phyloP scores from a whole-genome alignment of 2,888 invertebrate genomes.

The Noctua janthina region DNA sequence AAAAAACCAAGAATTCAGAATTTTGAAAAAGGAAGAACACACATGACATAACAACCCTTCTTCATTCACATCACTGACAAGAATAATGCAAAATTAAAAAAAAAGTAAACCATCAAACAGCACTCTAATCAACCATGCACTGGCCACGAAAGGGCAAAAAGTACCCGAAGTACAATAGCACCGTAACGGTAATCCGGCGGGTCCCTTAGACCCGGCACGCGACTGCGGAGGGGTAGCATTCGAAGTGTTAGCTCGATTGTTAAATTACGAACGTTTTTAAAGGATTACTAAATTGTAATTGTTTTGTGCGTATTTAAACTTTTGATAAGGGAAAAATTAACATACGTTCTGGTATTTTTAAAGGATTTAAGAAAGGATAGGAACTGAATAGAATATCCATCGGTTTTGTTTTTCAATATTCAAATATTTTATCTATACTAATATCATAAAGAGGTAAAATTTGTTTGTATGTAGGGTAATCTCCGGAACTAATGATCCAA shows the following conservation, averaged over 20 bases:
- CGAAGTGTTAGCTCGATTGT: constrained; percentile 67
- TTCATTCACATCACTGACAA: constrained; percentile 23
- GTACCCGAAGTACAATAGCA: constrained; percentile 72
- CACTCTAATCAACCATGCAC: constrained; percentile 72
- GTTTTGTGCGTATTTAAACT: constrained; percentile 64
- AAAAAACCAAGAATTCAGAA: neutral
- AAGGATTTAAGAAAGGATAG: neutral
- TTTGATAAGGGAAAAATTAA: constrained; percentile 41
- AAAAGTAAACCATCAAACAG: constrained; percentile 60
- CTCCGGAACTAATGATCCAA: no score
- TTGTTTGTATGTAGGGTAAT: no score
- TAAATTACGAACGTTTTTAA: constrained; percentile 67
- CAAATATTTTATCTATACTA: neutral
- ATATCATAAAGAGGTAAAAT: no score
- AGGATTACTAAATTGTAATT: constrained; percentile 69
- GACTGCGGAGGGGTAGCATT: constrained; percentile 34
- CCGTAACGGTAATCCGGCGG: constrained; percentile 78
- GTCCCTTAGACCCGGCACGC: constrained; percentile 70
- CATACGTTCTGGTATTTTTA: constrained; percentile 13
- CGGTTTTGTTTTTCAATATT: neutral
- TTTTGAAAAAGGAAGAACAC: neutral
- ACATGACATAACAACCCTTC: constrained; percentile 3
- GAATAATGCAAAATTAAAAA: constrained; percentile 56
- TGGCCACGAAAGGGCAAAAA: constrained; percentile 71
- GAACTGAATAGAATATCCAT: neutral